A percentile compares a stretch with the other conserved stretches of the same genome.
phyloP scores from a whole-genome alignment of 2,113 vertebrate species.

The Thalassarche chlororhynchos region DNA sequence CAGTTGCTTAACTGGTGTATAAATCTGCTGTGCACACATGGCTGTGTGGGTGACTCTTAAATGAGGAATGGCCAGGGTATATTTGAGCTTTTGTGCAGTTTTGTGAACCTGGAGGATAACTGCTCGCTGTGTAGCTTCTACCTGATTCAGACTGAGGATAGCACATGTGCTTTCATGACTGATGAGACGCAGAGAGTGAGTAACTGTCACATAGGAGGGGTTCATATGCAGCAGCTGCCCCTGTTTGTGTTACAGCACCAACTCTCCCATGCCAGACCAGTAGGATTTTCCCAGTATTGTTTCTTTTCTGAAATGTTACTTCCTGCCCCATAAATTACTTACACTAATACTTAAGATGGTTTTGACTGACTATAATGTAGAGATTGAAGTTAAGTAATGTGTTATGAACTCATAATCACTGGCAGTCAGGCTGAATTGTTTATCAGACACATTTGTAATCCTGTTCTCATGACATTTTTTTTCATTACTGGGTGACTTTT shows the following conservation, averaged over 20 bases:
- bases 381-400: conserved; percentile 19
- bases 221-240: background rate
- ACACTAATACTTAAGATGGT: background rate
- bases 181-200: background rate
- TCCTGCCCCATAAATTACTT: conserved; percentile 4
- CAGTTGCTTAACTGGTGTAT: background rate
- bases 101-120: background rate
- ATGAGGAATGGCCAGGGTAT: background rate
- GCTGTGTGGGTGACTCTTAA: background rate
- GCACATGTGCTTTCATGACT: background rate
- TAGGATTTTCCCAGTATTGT: background rate
- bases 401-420: conserved; percentile 25
- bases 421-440: conserved; percentile 41
- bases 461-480: background rate
- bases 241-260: background rate
- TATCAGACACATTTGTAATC: conserved; percentile 30
- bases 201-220: background rate
- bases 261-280: background rate
- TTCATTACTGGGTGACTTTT: conserved; percentile 16
- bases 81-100: background rate
- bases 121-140: background rate
- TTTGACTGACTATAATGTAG: background rate
- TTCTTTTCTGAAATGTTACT: background rate
- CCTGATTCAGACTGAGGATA: background rate
- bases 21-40: background rate